phyloP scores from a whole-genome alignment of 2,113 vertebrate species.

The Hucho hucho region DNA sequence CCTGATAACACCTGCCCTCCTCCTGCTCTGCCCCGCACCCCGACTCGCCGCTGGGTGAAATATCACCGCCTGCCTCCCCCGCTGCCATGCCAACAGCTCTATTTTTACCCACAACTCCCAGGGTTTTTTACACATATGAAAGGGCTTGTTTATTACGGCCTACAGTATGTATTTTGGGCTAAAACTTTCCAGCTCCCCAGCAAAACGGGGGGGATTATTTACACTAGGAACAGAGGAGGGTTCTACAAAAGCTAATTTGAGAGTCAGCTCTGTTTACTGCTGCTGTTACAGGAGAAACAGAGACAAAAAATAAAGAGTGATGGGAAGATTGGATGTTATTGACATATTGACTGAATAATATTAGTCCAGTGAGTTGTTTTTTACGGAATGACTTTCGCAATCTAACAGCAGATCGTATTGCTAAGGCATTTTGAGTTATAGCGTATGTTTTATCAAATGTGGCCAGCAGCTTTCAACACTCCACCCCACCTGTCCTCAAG shows the following conservation, averaged over 20 bases:
- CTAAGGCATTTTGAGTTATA: background rate
- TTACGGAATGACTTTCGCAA: background rate
- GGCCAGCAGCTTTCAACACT: background rate
- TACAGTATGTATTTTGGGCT: conserved; percentile 46
- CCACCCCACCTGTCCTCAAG: conserved; percentile 1
- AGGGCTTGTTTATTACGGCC: background rate
- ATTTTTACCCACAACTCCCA: conserved; percentile 28
- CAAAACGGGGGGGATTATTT: conserved; percentile 58
- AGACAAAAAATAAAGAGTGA: conserved; percentile 39
- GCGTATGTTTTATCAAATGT: background rate
- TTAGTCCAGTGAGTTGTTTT: background rate
- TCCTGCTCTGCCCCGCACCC: background rate
- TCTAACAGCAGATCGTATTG: background rate
- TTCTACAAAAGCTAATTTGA: conserved; percentile 57
- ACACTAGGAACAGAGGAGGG: conserved; percentile 41
- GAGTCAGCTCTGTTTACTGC: conserved; percentile 42
- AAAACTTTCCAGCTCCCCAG: conserved; percentile 38
- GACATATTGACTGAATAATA: background rate
- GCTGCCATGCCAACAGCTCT: conserved; percentile 37
- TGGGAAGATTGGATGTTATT: background rate
- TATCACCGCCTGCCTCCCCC: background rate
- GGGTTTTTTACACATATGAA: conserved; percentile 12
- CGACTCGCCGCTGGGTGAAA: background rate
- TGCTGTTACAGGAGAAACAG: conserved; percentile 46
- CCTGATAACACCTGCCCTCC: conserved; percentile 23